Percentiles rank a stretch among this genome's conserved stretches.
These are phyloP conservation scores for Enhydra lutris DNA, from an alignment of 2,113 vertebrate genomes.

Conservation along the genomic window DNA sequence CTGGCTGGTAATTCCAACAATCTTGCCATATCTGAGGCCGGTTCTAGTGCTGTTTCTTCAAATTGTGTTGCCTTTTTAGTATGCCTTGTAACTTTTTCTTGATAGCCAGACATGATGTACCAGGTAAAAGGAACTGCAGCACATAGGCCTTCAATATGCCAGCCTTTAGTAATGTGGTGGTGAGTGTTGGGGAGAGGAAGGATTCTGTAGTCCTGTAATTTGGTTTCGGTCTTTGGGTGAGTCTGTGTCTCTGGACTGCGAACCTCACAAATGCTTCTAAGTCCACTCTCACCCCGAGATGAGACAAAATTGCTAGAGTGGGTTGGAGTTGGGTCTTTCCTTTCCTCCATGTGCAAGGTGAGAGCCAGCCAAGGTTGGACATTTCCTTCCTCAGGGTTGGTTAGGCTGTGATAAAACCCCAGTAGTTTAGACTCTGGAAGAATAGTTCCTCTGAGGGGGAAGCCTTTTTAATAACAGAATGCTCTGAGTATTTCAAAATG, in stretches of 20 bases:
- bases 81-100: neutral
- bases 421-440: neutral
- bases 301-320: neutral
- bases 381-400: neutral
- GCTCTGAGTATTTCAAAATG: neutral
- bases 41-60: neutral
- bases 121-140: neutral
- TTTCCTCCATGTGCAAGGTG: neutral
- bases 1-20: neutral
- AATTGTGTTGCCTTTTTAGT: neutral
- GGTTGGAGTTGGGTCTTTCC: neutral
- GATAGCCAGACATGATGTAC: neutral
- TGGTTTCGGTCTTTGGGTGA: neutral
- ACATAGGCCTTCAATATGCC: neutral
- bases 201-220: neutral
- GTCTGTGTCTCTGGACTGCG: neutral
- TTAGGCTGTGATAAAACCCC: neutral
- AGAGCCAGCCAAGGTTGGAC: neutral
- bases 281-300: no score
- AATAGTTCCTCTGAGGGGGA: neutral
- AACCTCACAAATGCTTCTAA: neutral
- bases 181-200: no score
- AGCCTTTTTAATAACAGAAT: neutral
- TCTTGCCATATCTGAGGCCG: neutral
- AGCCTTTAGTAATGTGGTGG: neutral